These are phyloP conservation scores for Agriotes lineatus DNA, from an alignment of 2,888 invertebrate genomes.

Conservation along the genomic window DNA sequence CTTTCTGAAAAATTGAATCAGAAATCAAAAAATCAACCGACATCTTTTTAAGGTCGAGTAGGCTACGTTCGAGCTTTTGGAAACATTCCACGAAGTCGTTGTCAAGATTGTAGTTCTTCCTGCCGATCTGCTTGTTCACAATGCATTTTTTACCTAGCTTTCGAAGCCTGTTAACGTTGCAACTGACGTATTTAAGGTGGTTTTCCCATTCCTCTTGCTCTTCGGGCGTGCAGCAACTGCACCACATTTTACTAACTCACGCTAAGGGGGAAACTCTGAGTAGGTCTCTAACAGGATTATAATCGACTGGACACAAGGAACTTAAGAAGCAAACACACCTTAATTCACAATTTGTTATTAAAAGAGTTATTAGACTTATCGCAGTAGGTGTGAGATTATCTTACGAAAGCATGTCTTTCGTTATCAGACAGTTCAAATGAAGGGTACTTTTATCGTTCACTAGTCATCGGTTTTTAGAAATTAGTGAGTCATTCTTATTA, in stretches of 20 bases:
- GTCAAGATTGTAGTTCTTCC: not conserved
- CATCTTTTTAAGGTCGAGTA: not conserved
- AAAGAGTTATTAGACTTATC: no score
- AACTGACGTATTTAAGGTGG: not conserved
- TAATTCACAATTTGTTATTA: no score
- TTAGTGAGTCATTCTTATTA: no score
- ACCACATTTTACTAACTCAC: not conserved
- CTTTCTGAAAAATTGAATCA: not conserved
- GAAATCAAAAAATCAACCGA: not conserved
- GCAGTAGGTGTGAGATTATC: no score
- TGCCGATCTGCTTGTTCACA: not conserved
- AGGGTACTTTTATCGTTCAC: no score
- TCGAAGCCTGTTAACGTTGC: not conserved
- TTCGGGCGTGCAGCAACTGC: not conserved
- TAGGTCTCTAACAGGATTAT: no score
- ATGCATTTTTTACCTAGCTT: not conserved
- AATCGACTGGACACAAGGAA: no score
- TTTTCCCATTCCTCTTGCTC: not conserved
- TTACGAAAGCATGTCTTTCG: no score
- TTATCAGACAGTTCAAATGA: no score
- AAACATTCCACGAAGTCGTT: not conserved
- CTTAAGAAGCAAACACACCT: no score
- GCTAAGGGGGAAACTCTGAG: no score
- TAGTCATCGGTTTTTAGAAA: no score
- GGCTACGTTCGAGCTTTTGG: not conserved